Conservation (phyloP, 2,113 vertebrate species). For the Terrapene triunguis region DNA sequence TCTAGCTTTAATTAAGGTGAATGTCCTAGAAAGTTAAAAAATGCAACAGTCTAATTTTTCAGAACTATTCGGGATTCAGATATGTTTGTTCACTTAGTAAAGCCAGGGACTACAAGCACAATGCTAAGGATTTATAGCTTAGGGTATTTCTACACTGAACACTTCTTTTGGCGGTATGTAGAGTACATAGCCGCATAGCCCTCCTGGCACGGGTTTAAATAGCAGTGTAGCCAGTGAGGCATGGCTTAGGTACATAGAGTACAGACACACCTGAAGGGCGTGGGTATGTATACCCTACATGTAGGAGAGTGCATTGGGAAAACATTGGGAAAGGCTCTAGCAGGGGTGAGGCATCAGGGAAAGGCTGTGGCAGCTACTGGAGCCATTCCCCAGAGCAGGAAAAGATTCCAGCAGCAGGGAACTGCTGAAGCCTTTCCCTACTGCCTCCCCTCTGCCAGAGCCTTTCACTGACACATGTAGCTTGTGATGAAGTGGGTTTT, state of each 20-base stretch:
- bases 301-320: too few species aligned
- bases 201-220: background rate
- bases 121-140: background rate
- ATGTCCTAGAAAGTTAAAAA: constrained; percentile 17
- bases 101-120: background rate
- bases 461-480: too few species aligned
- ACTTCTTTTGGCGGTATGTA: background rate
- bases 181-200: background rate
- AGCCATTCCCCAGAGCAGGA: too few species aligned
- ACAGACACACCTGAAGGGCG: background rate
- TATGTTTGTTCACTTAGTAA: constrained; percentile 7
- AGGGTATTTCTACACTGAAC: background rate
- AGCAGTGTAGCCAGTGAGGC: background rate
- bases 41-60: background rate
- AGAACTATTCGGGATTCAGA: background rate
- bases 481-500: too few species aligned
- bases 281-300: background rate
- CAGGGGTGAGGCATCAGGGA: too few species aligned
- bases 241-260: background rate
- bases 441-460: too few species aligned
- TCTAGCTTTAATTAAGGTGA: background rate
- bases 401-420: too few species aligned
- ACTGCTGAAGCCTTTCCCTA: too few species aligned
- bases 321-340: too few species aligned
- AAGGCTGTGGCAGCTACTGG: too few species aligned